Evolutionary conservation across 30 jellyfish, hydroid and myxozoan genomes (phyloP).

Genomic region (Hydractinia echinata): DNA sequence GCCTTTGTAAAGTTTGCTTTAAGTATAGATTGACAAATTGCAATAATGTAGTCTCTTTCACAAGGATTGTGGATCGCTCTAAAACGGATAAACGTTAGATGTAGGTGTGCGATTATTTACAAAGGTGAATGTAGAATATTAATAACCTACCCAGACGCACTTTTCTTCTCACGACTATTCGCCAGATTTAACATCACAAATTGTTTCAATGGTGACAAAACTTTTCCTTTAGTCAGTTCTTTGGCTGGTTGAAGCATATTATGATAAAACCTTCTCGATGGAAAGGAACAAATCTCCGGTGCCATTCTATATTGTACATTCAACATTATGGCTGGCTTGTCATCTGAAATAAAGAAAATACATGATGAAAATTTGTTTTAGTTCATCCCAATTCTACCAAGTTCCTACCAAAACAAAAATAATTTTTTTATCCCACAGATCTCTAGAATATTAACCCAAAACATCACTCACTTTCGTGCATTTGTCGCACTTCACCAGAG

Average conservation of each 20-base stretch:
- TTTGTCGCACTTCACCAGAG: constrained; percentile 39
- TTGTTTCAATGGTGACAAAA: constrained; percentile 22
- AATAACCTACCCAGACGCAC: constrained; percentile 49
- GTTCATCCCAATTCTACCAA: no score
- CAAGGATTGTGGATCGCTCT: constrained; percentile 71
- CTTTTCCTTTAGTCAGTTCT: not conserved
- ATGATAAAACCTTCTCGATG: constrained; percentile 66
- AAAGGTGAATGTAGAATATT: not conserved
- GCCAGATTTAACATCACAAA: constrained; percentile 48
- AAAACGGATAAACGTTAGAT: not conserved
- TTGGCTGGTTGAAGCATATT: constrained; percentile 56
- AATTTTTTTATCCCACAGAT: no score
- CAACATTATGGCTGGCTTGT: constrained; percentile 61
- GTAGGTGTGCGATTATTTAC: not conserved
- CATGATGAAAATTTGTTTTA: no score
- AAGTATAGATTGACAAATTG: constrained; percentile 38
- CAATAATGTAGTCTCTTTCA: constrained; percentile 59
- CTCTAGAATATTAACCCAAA: no score
- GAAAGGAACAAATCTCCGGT: constrained; percentile 83
- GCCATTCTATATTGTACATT: constrained; percentile 91
- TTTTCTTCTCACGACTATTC: constrained; percentile 44
- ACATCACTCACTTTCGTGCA: no score
- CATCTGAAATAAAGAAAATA: not conserved
- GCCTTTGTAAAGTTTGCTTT: constrained; percentile 14
- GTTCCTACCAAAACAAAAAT: no score